Base-by-base conservation (phyloP, 2,113 vertebrate species). In the Labeo catla region DNA sequence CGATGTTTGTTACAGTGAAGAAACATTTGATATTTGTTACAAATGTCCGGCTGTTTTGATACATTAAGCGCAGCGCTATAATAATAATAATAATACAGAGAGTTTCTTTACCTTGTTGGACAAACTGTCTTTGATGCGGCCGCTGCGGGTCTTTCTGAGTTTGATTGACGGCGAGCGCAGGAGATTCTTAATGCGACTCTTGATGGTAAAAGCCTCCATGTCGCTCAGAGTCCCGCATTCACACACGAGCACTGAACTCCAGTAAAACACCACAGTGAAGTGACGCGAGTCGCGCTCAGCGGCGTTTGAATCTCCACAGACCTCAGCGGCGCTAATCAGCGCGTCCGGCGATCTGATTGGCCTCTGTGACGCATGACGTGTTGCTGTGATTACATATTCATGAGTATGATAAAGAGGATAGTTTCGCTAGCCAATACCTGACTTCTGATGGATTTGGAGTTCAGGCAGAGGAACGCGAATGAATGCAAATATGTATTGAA, bases 151-250 rank as follows among this genome's bases (percentile, higher is more conserved):
- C 83, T 72, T 93, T 70, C 66, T 90, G 5, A 86, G 91, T 76
- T 85, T 93, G 82, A 36, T 0, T 2, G 93, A 92, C 0, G 93
- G 94, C 8, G 94, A 92, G 0, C 92, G 92, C 74, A 94, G 89
- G 49, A 95, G 11, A 10, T 93, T 95, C 79, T 89, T 92, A 84
- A 95, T 89, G 47, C 94, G 92, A 19, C 76, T 93, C 61, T 86
- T 93, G n/a, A 95, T 90, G 2, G 91, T 93, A 59, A 88, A 88
- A 4, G 89, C 92, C 11, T 95, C 93, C 6, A 88, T 91, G 0
- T 90, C 88, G 91, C 93, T 91, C 66, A 70, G 66, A 68, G 28
- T 36, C 13, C 12, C 3, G 63, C 28, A 34, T 68, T 8, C 28
- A 63, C 61, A 23, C n/a, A 5, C n/a, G 21, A 61, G 59, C 4